Percentiles rank a stretch among this genome's conserved stretches.
Conservation (phyloP, 2,113 vertebrate genomes). For the Merops nubicus region DNA sequence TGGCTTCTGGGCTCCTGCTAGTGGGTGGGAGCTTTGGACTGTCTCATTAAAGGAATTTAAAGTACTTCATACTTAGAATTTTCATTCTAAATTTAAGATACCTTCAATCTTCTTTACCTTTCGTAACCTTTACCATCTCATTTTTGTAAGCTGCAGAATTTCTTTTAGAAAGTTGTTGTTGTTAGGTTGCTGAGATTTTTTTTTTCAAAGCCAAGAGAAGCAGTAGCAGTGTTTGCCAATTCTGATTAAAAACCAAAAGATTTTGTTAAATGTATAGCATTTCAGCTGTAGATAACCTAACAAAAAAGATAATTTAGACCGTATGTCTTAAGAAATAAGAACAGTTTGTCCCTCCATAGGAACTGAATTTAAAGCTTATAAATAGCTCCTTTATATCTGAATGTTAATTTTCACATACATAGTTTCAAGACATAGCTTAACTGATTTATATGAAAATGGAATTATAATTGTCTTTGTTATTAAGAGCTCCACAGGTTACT, state of each 20-base stretch:
- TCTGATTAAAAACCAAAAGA: not conserved
- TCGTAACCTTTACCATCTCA: too few relatives aligned
- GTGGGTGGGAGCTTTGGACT: not conserved
- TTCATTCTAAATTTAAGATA: not conserved
- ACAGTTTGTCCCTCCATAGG: not conserved
- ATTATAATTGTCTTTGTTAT: slow-evolving; percentile 9
- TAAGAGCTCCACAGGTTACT: slow-evolving; percentile 23
- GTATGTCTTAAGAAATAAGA: not conserved
- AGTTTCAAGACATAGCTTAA: not conserved
- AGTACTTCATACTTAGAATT: not conserved
- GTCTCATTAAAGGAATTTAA: not conserved
- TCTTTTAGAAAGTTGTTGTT: not conserved
- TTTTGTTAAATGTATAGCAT: not conserved
- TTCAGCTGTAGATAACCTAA: not conserved
- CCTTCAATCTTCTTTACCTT: too few relatives aligned
- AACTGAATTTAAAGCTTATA: not conserved
- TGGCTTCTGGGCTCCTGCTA: not conserved
- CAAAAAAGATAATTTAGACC: not conserved
- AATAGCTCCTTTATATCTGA: not conserved
- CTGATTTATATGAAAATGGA: not conserved
- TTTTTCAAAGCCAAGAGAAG: not conserved
- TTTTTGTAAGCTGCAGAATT: not conserved
- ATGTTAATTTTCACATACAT: not conserved
- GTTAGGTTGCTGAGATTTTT: not conserved
- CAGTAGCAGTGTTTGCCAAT: fast-evolving